Evolutionary conservation across 2,113 vertebrate genomes (phyloP).

Genomic region (Dipodomys ordii): DNA sequence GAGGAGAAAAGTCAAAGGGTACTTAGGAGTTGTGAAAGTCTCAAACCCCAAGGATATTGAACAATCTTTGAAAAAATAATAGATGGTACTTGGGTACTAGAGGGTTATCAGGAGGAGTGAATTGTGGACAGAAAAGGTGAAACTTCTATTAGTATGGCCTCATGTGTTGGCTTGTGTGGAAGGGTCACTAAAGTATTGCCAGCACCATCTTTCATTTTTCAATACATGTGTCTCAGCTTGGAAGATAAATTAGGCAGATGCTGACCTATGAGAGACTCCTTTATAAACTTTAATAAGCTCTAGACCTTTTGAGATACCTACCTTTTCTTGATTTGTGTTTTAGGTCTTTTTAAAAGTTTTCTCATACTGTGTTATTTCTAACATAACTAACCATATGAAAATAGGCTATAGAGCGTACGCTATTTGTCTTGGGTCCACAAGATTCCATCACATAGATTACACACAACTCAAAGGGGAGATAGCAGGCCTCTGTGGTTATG

Average conservation of each 20-base stretch:
- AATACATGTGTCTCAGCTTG: not conserved
- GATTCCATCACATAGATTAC: slow-evolving; percentile 18
- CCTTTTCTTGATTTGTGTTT: slow-evolving; percentile 26
- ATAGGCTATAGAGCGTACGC: not conserved
- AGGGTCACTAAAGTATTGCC: not conserved
- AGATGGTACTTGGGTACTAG: not conserved
- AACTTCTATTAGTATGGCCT: not conserved
- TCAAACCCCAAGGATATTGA: not conserved
- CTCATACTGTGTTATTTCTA: not conserved
- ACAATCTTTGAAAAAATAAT: not conserved
- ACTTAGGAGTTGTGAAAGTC: not conserved
- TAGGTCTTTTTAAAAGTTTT: not conserved
- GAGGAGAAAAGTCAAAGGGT: not conserved
- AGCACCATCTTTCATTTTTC: not conserved
- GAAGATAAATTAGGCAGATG: not conserved
- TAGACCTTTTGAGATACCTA: not conserved
- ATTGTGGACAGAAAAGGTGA: not conserved
- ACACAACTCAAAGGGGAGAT: not conserved
- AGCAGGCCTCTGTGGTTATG: not conserved
- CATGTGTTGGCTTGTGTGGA: not conserved
- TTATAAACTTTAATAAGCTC: not conserved
- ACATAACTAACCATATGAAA: not conserved
- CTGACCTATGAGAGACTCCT: not conserved
- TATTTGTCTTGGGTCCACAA: slow-evolving; percentile 21
- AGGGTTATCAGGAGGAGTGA: not conserved